These are phyloP conservation scores for Netelia melanura DNA, from an alignment of 2,888 invertebrate species.

Conservation along the genomic window DNA sequence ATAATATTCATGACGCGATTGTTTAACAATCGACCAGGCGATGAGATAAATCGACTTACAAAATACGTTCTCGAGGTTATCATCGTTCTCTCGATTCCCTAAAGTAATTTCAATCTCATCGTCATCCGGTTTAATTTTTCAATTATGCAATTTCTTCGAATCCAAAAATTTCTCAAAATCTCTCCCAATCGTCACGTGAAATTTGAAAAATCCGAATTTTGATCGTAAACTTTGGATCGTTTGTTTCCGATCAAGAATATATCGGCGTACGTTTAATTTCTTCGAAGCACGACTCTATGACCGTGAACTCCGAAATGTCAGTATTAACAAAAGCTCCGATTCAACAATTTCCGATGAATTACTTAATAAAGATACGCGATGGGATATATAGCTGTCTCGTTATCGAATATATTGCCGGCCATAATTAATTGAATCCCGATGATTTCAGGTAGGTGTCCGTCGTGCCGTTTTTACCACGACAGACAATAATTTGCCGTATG, in stretches of 20 bases:
- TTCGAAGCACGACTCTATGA: not conserved
- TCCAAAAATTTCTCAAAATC: no score
- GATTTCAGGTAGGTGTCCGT: conserved; percentile 30
- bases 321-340: not conserved
- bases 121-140: no score
- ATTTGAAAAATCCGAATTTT: no score
- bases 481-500: conserved; percentile 56
- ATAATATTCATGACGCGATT: conserved; percentile 25
- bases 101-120: no score
- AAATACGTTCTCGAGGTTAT: not conserved
- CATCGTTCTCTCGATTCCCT: no score
- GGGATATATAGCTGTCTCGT: not conserved
- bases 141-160: no score
- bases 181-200: no score
- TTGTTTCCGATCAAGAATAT: no score
- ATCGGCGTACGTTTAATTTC: not conserved
- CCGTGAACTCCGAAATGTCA: not conserved
- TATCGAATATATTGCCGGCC: conserved; percentile 32
- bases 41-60: conserved; percentile 8
- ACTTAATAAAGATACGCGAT: conserved; percentile 30
- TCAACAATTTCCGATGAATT: conserved; percentile 30
- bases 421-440: conserved; percentile 60
- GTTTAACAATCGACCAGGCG: conserved; percentile 7
- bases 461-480: conserved; percentile 35
- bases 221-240: no score